These are phyloP conservation scores for Anguilla pacifica DNA, from an alignment of 2,797 vertebrate species.

Conservation along the genomic window DNA sequence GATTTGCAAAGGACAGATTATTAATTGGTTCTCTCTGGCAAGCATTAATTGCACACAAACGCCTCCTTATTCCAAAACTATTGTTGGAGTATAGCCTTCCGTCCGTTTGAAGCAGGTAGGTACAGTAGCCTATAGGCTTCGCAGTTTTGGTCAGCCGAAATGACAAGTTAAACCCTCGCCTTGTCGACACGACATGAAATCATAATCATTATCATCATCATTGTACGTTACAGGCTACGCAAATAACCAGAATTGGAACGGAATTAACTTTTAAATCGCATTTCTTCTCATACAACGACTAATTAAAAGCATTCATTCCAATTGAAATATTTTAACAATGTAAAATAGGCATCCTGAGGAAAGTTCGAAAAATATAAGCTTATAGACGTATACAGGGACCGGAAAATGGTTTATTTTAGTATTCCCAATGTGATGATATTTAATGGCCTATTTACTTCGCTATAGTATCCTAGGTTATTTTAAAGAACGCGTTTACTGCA, in stretches of 20 bases:
- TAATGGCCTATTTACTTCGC: slow-evolving; percentile 48
- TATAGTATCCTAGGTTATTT: slow-evolving; percentile 34
- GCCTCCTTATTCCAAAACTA: not conserved
- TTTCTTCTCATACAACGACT: not conserved
- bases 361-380: not conserved
- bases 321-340: not conserved
- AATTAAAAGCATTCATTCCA: not conserved
- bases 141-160: not conserved
- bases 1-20: slow-evolving; percentile 42
- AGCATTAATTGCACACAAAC: not conserved
- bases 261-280: not conserved
- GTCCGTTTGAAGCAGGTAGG: not conserved
- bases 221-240: not conserved
- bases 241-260: not conserved
- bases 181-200: not conserved
- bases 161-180: not conserved
- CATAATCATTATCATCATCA: not conserved
- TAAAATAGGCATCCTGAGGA: not conserved
- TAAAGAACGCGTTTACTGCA: slow-evolving; percentile 29
- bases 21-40: slow-evolving; percentile 8
- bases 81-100: not conserved
- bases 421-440: slow-evolving; percentile 50
- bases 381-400: not conserved
- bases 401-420: slow-evolving; percentile 49
- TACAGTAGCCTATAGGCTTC: not conserved